phyloP scores from a whole-genome alignment of 2,888 invertebrate genomes.

The Chelonus formosanus region DNA sequence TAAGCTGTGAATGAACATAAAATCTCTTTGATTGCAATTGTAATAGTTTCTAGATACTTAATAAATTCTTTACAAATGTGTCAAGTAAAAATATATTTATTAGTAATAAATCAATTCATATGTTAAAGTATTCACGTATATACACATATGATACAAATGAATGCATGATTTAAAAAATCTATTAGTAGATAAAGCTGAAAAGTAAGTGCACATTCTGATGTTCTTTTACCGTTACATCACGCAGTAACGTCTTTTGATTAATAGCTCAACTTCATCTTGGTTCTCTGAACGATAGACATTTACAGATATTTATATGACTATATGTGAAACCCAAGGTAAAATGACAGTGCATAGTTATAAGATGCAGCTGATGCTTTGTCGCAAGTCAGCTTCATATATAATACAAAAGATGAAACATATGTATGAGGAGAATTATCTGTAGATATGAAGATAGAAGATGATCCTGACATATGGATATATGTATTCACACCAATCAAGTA shows the following conservation, averaged over 20 bases:
- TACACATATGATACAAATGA: no score
- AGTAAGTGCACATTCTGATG: slow-evolving; percentile 32
- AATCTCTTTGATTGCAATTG: no score
- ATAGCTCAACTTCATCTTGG: slow-evolving; percentile 48
- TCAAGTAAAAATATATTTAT: slow-evolving; percentile 11
- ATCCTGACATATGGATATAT: neutral
- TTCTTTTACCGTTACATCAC: slow-evolving; percentile 57
- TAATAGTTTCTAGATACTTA: no score
- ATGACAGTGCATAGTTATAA: slow-evolving; percentile 41
- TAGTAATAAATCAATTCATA: no score
- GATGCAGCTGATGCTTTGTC: slow-evolving; percentile 18
- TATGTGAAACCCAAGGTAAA: slow-evolving; percentile 41
- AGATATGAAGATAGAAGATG: no score
- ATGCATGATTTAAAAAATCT: slow-evolving; percentile 7
- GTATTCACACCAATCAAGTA: slow-evolving; percentile 18
- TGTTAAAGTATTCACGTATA: no score
- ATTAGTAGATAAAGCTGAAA: slow-evolving; percentile 17
- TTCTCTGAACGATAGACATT: slow-evolving; percentile 53
- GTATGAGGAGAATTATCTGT: neutral
- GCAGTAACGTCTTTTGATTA: slow-evolving; percentile 58
- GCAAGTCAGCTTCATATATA: no score
- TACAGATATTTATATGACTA: slow-evolving; percentile 57
- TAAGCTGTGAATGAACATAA: no score
- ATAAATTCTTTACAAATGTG: slow-evolving; percentile 16
- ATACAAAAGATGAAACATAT: no score